phyloP scores from a whole-genome alignment of 2,113 vertebrate species.

The Dicrurus megarhynchus region DNA sequence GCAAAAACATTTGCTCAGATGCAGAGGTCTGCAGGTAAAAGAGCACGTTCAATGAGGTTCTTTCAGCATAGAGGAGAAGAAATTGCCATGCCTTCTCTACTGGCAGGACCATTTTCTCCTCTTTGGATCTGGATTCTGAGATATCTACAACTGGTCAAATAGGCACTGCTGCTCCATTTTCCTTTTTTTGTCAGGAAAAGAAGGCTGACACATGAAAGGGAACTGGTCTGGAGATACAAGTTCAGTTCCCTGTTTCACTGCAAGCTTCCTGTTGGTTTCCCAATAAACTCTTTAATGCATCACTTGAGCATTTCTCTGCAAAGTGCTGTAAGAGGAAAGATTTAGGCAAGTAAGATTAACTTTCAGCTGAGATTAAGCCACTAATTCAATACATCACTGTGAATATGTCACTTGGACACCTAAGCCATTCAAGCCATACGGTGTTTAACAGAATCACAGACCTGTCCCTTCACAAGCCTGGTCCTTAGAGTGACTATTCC shows the following conservation, averaged over 20 bases:
- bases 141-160: slow-evolving; percentile 5
- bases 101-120: slow-evolving; percentile 45
- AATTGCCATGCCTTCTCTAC: slow-evolving; percentile 54
- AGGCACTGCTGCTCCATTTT: not conserved
- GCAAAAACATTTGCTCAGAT: slow-evolving; percentile 54
- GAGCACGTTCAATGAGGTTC: slow-evolving; percentile 60
- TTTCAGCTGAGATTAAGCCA: not conserved
- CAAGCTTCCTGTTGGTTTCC: not conserved
- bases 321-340: not conserved
- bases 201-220: not conserved
- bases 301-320: not conserved
- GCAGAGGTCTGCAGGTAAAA: slow-evolving; percentile 49
- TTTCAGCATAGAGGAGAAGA: slow-evolving; percentile 42
- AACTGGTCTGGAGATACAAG: not conserved
- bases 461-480: not conserved
- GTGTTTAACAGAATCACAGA: not conserved
- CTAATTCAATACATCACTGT: not conserved
- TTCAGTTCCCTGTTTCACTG: not conserved
- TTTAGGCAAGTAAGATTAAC: not conserved
- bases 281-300: not conserved
- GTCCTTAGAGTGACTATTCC: not conserved
- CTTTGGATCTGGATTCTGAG: slow-evolving; percentile 43
- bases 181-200: not conserved
- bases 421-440: not conserved
- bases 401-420: not conserved